Evolutionary conservation across 1,140 invertebrate species (phyloP), one percentile per base, ranked within the genome.

Genomic region (Aphidius ervi): DNA sequence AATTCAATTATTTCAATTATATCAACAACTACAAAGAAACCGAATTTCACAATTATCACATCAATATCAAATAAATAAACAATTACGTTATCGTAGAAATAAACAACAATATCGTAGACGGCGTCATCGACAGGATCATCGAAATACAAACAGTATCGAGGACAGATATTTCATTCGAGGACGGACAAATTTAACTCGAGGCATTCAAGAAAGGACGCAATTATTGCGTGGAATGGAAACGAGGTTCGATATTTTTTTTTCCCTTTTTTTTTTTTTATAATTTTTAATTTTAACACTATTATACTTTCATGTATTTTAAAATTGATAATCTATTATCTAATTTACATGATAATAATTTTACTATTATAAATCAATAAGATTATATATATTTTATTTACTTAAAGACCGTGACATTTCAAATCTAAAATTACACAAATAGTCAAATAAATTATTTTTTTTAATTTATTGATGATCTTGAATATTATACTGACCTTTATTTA

Each of bases 161-260:
- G 52, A 54, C 5, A 39, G 42, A 10, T 40, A 54, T 42, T 40
- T 31, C 23, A 31, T 31, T 31, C 23, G 23, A 31, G 23, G 23
- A 31, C 23, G 4, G 1, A 31, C 23, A 31, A 31, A 31, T 31
- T 31, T 31, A 31, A 31, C 23, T 31, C 23, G 23, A 31, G 23
- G 23, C 23, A 31, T 31, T 31, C 23, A 31, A 31, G 23, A 31
- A 31, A 46, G 16, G 41, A 42, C 41, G 16, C 66, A 68, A 59
- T 54, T 61, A 9, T 65, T 63, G 63, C 63, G 59, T 67, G 70
- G 68, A 67, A 77, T 78, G 74, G 75, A 78, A 73, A 77, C 74
- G 65, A 78, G 76, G 75, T 77, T 71, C 77, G 74, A 31, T 31
- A 56, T 16, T 42, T 31, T 48, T 5, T 56, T 20, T 41, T 55